Base-by-base conservation (phyloP, 2,888 invertebrate species). In the Heliconius charithonia region DNA sequence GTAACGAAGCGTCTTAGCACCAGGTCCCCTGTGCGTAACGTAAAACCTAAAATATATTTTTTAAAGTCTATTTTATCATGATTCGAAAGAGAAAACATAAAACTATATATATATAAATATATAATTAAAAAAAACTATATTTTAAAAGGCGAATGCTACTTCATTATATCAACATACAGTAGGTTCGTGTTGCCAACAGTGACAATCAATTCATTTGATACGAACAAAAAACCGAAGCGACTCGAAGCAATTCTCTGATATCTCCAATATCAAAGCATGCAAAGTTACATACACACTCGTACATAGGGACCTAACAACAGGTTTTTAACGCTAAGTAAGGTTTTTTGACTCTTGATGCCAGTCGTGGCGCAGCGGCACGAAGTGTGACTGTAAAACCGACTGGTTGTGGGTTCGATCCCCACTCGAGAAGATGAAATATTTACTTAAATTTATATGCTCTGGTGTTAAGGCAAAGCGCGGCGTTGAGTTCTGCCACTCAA, bases 141-240 rank as follows among this genome's bases (percentile, higher is more conserved):
- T 22, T 78, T 73, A 65, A 41, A 56, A 79, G 67, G 69, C 70
- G 75, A 78, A 78, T 77, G 69, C 80, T 32, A 74, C 63, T 79
- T 81, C 77, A 77, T 81, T 80, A 76, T 77, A 79, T 80, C 79
- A 82, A 85, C 86, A 86, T 84, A 84, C 84, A 37, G 37, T 37
- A 37, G 10, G 37, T 37, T 27, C 75, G 79, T 87, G 86, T 83
- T 78, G 29, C 83, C 84, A 86, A 87, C 87, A 87, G 86, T 86
- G 83, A 83, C 81, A 70, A 71, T 70, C 83, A 81, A 37, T 82
- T 82, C 79, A 76, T 77, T 79, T 80, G 73, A 73, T 62, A 67
- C 56, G 75, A 81, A 76, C 81, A 81, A 82, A 82, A 83, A 80
- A 45, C 41, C 29, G 67, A 77, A 32, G 41, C 62, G 59, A 73